Conservation (phyloP, 2,797 vertebrate species). For the Semaprochilodus insignis region DNA sequence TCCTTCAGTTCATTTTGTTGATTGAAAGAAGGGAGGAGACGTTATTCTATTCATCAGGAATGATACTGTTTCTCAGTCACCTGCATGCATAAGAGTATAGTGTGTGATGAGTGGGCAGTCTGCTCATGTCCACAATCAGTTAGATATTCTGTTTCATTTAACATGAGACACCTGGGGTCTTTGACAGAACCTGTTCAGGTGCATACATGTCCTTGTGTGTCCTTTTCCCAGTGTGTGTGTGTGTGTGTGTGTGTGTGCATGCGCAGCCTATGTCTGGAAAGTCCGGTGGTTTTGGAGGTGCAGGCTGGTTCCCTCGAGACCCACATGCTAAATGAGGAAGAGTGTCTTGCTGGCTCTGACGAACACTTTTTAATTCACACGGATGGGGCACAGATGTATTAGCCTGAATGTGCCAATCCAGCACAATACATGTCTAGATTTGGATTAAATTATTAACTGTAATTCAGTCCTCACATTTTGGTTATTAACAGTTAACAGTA, state of each 20-base stretch:
- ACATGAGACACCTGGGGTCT: conserved; percentile 47
- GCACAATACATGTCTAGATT: not conserved
- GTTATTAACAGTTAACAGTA: not conserved
- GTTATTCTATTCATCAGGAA: not conserved
- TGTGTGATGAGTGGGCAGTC: not conserved
- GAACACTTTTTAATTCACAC: conserved; percentile 1
- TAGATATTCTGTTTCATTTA: conserved; percentile 46
- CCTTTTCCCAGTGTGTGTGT: conserved; percentile 48
- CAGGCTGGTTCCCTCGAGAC: conserved; percentile 68
- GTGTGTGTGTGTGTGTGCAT: conserved; percentile 51
- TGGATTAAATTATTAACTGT: not conserved
- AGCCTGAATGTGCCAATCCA: not conserved
- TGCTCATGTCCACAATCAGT: conserved; percentile 12
- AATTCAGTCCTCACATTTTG: not conserved
- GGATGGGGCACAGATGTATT: not conserved
- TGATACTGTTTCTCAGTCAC: not conserved
- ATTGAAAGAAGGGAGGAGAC: not conserved
- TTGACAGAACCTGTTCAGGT: conserved; percentile 70
- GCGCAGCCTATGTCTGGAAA: conserved; percentile 71
- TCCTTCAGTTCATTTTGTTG: no score
- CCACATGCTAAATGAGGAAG: conserved; percentile 58
- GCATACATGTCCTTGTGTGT: conserved; percentile 57
- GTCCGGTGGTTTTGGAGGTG: conserved; percentile 75
- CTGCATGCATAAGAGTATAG: not conserved
- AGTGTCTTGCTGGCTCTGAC: conserved; percentile 21